Conservation (phyloP, 1,140 invertebrate species). For the Camponotus vicinus region DNA sequence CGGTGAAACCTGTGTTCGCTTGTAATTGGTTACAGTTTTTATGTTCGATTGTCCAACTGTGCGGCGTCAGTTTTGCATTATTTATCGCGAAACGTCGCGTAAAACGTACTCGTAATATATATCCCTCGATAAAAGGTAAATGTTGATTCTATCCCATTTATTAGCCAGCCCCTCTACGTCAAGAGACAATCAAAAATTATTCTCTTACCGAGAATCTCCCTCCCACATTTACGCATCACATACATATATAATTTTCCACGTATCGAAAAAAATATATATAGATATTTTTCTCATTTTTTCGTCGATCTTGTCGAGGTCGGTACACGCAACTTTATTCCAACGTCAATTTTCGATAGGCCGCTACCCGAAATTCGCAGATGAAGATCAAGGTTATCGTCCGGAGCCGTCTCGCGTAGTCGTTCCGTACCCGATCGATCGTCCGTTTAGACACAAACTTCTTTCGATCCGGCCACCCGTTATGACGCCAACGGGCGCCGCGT, state of each 20-base stretch:
- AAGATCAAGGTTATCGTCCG: constrained; percentile 53
- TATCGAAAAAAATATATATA: background rate
- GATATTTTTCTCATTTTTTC: background rate
- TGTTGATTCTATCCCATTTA: background rate
- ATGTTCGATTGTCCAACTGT: constrained; percentile 41
- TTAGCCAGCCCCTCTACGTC: background rate
- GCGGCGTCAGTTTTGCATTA: constrained; percentile 21
- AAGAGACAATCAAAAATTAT: background rate
- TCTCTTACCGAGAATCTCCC: background rate
- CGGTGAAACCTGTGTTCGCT: constrained; percentile 37
- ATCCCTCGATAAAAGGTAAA: background rate
- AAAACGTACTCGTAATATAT: constrained; percentile 4
- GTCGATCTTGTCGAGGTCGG: background rate
- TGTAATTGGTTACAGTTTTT: constrained; percentile 59
- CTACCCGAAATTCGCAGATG: constrained; percentile 20
- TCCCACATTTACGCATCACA: background rate
- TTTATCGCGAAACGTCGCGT: constrained; percentile 36
- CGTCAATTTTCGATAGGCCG: background rate
- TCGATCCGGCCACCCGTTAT: constrained; percentile 49
- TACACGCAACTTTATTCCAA: background rate
- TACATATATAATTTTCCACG: background rate
- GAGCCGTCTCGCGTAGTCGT: background rate
- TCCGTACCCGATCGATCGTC: constrained; percentile 21
- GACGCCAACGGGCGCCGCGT: constrained; percentile 42
- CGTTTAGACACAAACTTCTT: constrained; percentile 29